Evolutionary conservation across 2,888 invertebrate species (phyloP), one percentile per base, ranked within the genome.

Genomic region (Cheilosia vulpina): DNA sequence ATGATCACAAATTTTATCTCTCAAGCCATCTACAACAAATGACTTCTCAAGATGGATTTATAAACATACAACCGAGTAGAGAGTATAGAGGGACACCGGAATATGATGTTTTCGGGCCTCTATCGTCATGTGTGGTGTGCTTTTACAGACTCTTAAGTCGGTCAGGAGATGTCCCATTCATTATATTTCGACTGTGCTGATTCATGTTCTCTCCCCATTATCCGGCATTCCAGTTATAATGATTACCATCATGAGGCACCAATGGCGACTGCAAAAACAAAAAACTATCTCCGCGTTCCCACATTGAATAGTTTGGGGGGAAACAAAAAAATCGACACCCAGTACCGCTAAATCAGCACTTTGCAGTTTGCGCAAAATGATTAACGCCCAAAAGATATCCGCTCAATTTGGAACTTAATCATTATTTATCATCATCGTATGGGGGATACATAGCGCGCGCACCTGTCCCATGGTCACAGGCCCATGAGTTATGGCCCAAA

Each of bases 341-440:
- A 27, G 34, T 45, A 72, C 72, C 77, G 78, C 72, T 83, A 72
- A 78, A 78, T 58, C 77, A 82, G 57, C 71, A 38, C 53, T 66
- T 47, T 11, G 4, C 6, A 0, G 53, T 50, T 53, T 38, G 43
- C 15, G 31, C 17, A 31, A 71, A 65, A 80, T 84, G 84, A 84
- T 84, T 84, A 80, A 84, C 80, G 71, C 84, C 84, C 80, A 75
- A 80, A 75, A 76, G 84, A 84, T 84, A 84, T 75, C 80, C 69
- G 47, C 69, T 80, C 84, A 75, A 79, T 84, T 84, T 80, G 80
- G 82, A 78, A 73, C 78, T 83, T 78, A 83, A 83, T 83, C 82
- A 84, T 80, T 80, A 84, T 84, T 84, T 80, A 84, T 84, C 84
- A 84, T 76, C 80, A 71, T 66, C 62, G 45, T 21, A n/a, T 38